Conservation (phyloP, 2,888 invertebrate genomes). For the Linnaemya vulpina region DNA sequence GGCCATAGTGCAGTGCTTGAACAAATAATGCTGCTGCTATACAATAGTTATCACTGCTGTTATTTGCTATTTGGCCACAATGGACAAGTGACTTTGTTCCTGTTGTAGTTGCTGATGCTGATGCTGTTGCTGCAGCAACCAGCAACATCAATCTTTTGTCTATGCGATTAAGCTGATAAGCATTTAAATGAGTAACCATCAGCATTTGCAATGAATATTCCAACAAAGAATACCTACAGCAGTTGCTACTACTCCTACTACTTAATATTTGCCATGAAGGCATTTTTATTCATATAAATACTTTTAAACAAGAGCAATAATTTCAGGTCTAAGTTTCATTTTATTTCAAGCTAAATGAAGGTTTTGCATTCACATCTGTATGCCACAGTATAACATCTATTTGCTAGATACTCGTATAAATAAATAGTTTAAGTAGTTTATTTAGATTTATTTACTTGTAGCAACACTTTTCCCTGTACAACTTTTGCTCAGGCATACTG, state of each 20-base stretch:
- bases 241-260: conserved; percentile 11
- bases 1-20: conserved; percentile 34
- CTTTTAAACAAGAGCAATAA: conserved; percentile 19
- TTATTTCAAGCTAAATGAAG: conserved; percentile 11
- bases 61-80: conserved; percentile 46
- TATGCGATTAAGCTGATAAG: conserved; percentile 79
- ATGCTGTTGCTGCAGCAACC: conserved; percentile 35
- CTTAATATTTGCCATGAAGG: not conserved
- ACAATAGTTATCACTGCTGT: conserved; percentile 35
- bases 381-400: not conserved
- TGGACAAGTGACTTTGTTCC: conserved; percentile 18
- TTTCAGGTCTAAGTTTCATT: conserved; percentile 53
- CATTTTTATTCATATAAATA: conserved; percentile 37
- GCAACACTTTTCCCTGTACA: conserved; percentile 35
- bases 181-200: conserved; percentile 78
- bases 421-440: conserved; percentile 53
- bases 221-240: conserved; percentile 22
- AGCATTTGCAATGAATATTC: conserved; percentile 41
- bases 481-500: not conserved
- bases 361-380: not conserved
- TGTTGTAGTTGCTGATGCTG: conserved; percentile 34
- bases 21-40: conserved; percentile 11
- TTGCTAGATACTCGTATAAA: not conserved
- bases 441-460: conserved; percentile 36
- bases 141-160: conserved; percentile 78